Percentiles rank a stretch among this genome's conserved stretches.
Conservation (phyloP, 2,888 invertebrate species). For the Cerastis leucographa region DNA sequence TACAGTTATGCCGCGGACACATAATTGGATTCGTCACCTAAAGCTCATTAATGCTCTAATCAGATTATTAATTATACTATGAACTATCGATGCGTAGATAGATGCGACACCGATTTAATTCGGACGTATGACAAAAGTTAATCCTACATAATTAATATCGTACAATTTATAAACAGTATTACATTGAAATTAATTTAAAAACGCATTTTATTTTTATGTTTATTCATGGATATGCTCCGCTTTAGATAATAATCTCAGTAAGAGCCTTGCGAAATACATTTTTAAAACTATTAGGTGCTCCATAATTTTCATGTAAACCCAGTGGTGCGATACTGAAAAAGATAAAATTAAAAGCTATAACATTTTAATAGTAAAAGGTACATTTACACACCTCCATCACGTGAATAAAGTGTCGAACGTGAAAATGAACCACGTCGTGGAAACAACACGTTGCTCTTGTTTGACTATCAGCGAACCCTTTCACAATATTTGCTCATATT, state of each 20-base stretch:
- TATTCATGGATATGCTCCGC: not conserved
- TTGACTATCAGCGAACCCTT: conserved; percentile 55
- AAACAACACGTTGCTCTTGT: conserved; percentile 41
- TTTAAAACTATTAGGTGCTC: not conserved
- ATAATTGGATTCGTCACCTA: not conserved
- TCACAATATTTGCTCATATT: conserved; percentile 57
- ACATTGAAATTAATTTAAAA: not conserved
- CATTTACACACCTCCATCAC: conserved; percentile 36
- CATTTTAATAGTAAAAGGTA: conserved; percentile 25
- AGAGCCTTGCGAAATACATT: conserved; percentile 7
- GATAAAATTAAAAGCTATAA: conserved; percentile 15
- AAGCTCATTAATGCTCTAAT: conserved; percentile 12
- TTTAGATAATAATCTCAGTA: not conserved
- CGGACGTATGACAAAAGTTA: not conserved
- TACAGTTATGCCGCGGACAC: not conserved
- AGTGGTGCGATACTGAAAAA: not conserved
- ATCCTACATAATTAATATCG: not conserved
- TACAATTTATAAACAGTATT: conserved; percentile 1
- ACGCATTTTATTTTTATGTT: not conserved
- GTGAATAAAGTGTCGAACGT: conserved; percentile 41
- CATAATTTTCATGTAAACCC: not conserved
- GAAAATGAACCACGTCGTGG: conserved; percentile 41
- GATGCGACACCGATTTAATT: not conserved
- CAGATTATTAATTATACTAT: not conserved
- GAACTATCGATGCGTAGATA: not conserved